phyloP scores from a whole-genome alignment of 2,113 vertebrate species.

The Coregonus clupeaformis region DNA sequence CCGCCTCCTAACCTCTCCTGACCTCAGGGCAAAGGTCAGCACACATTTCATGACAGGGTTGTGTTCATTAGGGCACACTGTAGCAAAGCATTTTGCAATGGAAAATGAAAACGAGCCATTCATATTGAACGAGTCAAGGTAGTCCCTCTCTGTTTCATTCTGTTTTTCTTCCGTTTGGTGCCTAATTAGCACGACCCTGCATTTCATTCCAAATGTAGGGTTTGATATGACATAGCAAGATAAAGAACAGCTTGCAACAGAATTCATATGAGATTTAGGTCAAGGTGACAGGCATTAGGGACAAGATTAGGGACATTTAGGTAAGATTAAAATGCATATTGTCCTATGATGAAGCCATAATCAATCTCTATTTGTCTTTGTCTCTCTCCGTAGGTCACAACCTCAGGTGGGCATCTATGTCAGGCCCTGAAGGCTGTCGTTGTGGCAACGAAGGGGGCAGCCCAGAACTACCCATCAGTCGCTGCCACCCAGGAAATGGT shows the following conservation, averaged over 20 bases:
- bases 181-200: too few species aligned
- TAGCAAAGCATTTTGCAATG: too few species aligned
- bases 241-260: too few species aligned
- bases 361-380: not conserved
- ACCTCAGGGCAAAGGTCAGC: slow-evolving; percentile 78
- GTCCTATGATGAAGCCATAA: not conserved
- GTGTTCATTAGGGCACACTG: not conserved
- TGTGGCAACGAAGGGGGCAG: slow-evolving; percentile 85
- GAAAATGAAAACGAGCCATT: too few species aligned
- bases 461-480: slow-evolving; percentile 84
- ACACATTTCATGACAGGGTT: not conserved
- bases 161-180: too few species aligned
- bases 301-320: too few species aligned
- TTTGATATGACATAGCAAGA: too few species aligned
- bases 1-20: slow-evolving; percentile 78
- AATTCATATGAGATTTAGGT: too few species aligned
- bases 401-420: slow-evolving; percentile 80
- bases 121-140: too few species aligned
- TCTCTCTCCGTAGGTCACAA: slow-evolving; percentile 69
- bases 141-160: too few species aligned
- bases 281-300: too few species aligned
- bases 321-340: not conserved
- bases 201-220: too few species aligned
- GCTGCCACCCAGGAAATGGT: slow-evolving; percentile 83
- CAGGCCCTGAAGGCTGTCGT: slow-evolving; percentile 84